phyloP scores from a whole-genome alignment of 2,888 invertebrate species.

The Drosophila hamatofila region DNA sequence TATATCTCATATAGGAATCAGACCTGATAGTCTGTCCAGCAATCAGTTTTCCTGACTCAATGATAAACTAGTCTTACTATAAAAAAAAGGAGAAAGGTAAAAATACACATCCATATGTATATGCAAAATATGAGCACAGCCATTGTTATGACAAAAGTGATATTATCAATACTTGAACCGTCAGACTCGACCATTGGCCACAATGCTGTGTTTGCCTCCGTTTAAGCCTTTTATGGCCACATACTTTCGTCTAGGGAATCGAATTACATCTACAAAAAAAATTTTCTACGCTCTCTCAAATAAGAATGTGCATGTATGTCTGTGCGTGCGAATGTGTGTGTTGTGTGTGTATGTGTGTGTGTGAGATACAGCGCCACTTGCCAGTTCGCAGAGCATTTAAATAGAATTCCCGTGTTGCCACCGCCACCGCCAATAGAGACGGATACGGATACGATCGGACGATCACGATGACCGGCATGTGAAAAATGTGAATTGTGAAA shows the following conservation, averaged over 20 bases:
- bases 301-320: constrained; percentile 4
- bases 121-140: not conserved
- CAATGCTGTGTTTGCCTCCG: constrained; percentile 21
- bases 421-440: constrained; percentile 39
- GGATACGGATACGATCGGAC: constrained; percentile 18
- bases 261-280: constrained; percentile 83
- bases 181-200: not conserved
- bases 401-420: constrained; percentile 69
- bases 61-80: not conserved
- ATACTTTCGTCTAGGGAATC: constrained; percentile 81
- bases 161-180: not conserved
- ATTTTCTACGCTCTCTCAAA: constrained; percentile 46
- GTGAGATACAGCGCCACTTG: constrained; percentile 66
- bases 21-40: constrained; percentile 9
- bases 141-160: not conserved
- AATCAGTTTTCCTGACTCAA: constrained; percentile 22
- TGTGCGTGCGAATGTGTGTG: constrained; percentile 18
- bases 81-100: not conserved
- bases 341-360: constrained; percentile 26
- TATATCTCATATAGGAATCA: not conserved
- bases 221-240: constrained; percentile 82
- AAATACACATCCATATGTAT: constrained; percentile 11
- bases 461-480: constrained; percentile 51
- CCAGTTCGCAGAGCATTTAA: constrained; percentile 70
- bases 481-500: constrained; percentile 14